Base-by-base conservation (phyloP, 2,888 invertebrate species). In the Platycheirus albimanus region DNA sequence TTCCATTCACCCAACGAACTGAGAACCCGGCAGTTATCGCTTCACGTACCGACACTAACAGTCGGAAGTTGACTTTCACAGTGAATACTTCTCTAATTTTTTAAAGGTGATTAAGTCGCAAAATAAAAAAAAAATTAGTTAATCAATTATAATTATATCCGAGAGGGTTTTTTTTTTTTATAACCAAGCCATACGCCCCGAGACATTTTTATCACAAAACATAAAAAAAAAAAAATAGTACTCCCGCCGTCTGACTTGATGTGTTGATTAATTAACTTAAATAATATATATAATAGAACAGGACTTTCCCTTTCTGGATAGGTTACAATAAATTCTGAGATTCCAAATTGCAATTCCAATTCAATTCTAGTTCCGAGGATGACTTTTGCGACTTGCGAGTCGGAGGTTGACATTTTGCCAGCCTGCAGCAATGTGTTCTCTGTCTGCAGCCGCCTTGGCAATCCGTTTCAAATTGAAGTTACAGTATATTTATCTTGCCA, bases 1-100 rank as follows among this genome's bases (percentile, higher is more conserved):
- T 67, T 75, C 66, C 71, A 81, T 81, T 81, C 71, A 76, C 81
- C 76, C 76, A 67, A 61, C 58, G 66, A 52, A 52, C 61, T 76
- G 76, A 49, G 71, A 70, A 71, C 76, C 81, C 76, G 81, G 81
- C 81, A 81, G 76, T 76, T 81, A 81, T 81, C 71, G 43, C 66
- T 43, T 76, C 71, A 47, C 47, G 70, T 67, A 81, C 76, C 64
- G 70, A 54, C 71, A 76, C 66, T 61, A 45, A 67, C 76, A 81
- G 81, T 81, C 71, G 81, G 66, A 81, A 81, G 76, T 76, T 71
- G 76, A 76, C 75, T 76, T 76, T 76, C 78, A 81, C 63, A 56
- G 80, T 76, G 72, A 71, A 78, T 78, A 78, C 83, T 75, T 64
- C 67, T 78, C 41, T n/a, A 45, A 70, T 45, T 58, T 64, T 70